phyloP scores from a whole-genome alignment of 35 echinoderm and acorn worm genomes.

The Antedon bifida region DNA sequence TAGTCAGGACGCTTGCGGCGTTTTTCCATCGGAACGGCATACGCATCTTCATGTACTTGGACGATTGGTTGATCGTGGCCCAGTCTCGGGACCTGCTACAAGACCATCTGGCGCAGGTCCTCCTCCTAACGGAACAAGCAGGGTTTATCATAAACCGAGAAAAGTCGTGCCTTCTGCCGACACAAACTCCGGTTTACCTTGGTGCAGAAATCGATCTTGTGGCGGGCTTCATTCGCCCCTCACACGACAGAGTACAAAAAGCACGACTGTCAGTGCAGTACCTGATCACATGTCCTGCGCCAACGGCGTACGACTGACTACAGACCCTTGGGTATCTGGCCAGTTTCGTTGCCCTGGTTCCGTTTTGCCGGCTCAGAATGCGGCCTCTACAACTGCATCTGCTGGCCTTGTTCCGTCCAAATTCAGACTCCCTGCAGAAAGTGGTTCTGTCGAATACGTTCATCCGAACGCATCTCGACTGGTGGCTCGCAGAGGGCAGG shows the following conservation, averaged over 20 bases:
- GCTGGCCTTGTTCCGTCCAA: too few species aligned
- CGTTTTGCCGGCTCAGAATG: too few species aligned
- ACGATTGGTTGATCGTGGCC: conserved; percentile 19
- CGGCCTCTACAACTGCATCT: too few species aligned
- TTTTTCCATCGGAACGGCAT: background rate
- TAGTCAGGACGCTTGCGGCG: background rate
- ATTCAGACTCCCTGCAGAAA: too few species aligned
- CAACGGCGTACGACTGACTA: background rate
- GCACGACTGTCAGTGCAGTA: background rate
- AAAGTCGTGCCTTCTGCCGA: background rate
- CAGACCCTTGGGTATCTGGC: too few species aligned
- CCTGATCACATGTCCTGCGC: conserved; percentile 8
- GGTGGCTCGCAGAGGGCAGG: too few species aligned
- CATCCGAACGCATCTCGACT: too few species aligned
- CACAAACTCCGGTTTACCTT: background rate
- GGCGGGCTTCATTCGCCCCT: background rate
- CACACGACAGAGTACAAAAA: background rate
- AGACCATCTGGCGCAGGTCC: background rate
- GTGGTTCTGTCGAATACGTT: too few species aligned
- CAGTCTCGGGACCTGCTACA: background rate
- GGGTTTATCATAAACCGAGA: background rate
- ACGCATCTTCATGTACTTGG: conserved; percentile 7
- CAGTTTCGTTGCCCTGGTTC: too few species aligned
- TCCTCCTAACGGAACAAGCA: background rate
- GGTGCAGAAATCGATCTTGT: background rate